Base-by-base conservation (phyloP, 2,888 invertebrate species). In the Dyspetes luteomarginatus region DNA sequence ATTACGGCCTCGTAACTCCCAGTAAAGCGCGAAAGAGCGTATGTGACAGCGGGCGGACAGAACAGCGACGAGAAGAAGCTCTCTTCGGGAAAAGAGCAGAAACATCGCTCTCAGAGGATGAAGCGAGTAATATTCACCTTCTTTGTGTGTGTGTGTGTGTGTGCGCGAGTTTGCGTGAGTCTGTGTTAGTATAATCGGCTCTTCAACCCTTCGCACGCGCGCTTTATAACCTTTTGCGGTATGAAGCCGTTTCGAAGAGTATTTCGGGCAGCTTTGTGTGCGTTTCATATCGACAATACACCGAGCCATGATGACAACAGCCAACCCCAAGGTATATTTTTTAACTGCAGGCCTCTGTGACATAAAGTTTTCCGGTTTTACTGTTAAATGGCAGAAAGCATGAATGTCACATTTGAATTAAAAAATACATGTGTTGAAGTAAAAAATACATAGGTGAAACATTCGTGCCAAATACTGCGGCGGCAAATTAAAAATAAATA, bases 1-100 rank as follows among this genome's bases (percentile, higher is more conserved):
- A 89, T 90, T 90, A 90, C 88, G 89, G 86, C 86, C 87, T 89
- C 91, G 90, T 91, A 91, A 91, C 90, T 91, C 88, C 88, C 86
- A 84, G 88, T 91, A 88, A 65, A 90, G 86, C 86, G 89, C 85
- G 88, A 89, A 87, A 89, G 87, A 89, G 89, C 88, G 87, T 86
- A 86, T 87, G 89, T 88, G 88, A 87, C 88, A 81, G 81, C 52
- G 81, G 86, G 88, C 85, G 86, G 86, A 87, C 85, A 86, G 87
- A 87, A 85, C 56, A 58, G 58, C 52, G 50, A 45, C 45, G 69
- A 43, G 43, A 24, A 28, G 60, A 58, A 55, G 67, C 45, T 77
- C 71, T 71, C 64, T 64, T 26, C 30, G 22, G 48, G 28, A 43
- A 56, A 45, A 58, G 56, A 5, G 62, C 9, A 56, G 60, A 71